Evolutionary conservation across 2,797 vertebrate genomes (phyloP).

Genomic region (Artibeus jamaicensis): DNA sequence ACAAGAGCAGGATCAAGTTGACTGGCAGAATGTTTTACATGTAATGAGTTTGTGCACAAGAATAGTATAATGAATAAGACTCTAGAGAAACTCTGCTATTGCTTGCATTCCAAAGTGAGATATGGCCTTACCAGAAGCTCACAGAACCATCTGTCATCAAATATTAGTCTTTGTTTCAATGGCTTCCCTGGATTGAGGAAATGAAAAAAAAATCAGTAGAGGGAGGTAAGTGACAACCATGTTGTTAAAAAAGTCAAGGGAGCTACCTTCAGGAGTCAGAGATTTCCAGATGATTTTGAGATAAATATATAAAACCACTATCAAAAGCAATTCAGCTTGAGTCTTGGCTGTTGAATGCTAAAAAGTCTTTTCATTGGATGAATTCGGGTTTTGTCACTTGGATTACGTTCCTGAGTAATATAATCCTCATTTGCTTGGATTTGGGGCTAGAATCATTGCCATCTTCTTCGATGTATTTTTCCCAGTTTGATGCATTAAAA

Average conservation of each 20-base stretch:
- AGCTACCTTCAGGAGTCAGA: slow-evolving; percentile 54
- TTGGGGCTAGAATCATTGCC: slow-evolving; percentile 54
- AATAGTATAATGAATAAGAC: slow-evolving; percentile 60
- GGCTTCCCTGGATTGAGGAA: slow-evolving; percentile 41
- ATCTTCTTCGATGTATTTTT: slow-evolving; percentile 59
- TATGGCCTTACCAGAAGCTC: slow-evolving; percentile 65
- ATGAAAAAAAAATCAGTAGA: neutral
- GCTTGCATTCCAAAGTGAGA: slow-evolving; percentile 64
- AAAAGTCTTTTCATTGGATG: neutral
- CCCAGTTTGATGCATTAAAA: slow-evolving; percentile 49
- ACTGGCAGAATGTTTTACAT: slow-evolving; percentile 78
- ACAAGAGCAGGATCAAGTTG: slow-evolving; percentile 71
- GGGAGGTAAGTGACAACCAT: slow-evolving; percentile 24
- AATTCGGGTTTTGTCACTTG: slow-evolving; percentile 21
- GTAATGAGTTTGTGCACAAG: slow-evolving; percentile 77
- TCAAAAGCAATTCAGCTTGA: slow-evolving; percentile 33
- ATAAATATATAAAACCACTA: slow-evolving; percentile 35
- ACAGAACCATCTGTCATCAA: slow-evolving; percentile 79
- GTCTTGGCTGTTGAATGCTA: slow-evolving; percentile 16
- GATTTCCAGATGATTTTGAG: slow-evolving; percentile 58
- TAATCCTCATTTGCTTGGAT: slow-evolving; percentile 49
- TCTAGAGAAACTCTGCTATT: slow-evolving; percentile 70
- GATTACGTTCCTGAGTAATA: neutral
- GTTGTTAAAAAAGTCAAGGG: neutral
- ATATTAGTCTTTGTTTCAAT: slow-evolving; percentile 61